Conservation (phyloP, 1,140 invertebrate species). For the Cryptotermes secundus region DNA sequence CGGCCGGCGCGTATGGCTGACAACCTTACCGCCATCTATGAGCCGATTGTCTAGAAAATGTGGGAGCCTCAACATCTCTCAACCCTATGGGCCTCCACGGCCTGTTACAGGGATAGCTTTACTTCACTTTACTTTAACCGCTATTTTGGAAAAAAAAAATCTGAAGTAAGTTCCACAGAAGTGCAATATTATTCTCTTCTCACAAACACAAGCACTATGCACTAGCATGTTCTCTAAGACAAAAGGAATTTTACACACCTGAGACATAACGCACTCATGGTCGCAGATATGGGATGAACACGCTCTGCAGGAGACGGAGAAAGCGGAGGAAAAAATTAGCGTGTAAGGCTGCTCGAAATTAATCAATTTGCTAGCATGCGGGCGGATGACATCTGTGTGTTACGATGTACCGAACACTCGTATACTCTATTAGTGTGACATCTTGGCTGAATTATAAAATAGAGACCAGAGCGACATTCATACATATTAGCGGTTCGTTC, state of each 20-base stretch:
- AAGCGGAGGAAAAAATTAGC: conserved; percentile 4
- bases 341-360: conserved; percentile 16
- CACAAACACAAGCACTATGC: too few species aligned
- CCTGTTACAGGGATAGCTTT: too few species aligned
- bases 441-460: conserved; percentile 14
- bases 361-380: conserved; percentile 15
- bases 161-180: neutral
- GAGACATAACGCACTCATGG: neutral
- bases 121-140: too few species aligned
- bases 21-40: too few species aligned
- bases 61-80: too few species aligned
- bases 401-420: neutral
- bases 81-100: too few species aligned
- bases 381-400: neutral
- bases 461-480: conserved; percentile 2
- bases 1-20: too few species aligned
- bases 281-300: neutral
- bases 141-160: neutral
- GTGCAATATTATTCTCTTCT: neutral
- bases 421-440: conserved; percentile 9
- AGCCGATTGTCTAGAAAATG: too few species aligned
- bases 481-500: conserved; percentile 16
- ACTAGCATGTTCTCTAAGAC: too few species aligned
- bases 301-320: neutral
- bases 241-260: neutral